phyloP scores from a whole-genome alignment of 2,888 invertebrate genomes.

The Drosophila recens region DNA sequence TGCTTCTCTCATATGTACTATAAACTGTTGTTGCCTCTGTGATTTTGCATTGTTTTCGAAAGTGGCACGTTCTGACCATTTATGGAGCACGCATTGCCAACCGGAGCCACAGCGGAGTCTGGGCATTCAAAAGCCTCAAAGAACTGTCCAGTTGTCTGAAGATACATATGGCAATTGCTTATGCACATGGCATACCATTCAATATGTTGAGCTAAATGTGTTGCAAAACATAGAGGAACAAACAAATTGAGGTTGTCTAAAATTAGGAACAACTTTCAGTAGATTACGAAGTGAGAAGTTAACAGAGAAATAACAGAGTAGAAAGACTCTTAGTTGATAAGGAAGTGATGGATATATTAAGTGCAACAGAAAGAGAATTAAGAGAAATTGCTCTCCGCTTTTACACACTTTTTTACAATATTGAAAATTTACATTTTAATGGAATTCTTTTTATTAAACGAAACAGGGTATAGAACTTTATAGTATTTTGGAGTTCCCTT shows the following conservation, averaged over 20 bases:
- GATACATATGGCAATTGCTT: constrained; percentile 15
- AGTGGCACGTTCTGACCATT: constrained; percentile 73
- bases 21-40: constrained; percentile 10
- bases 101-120: constrained; percentile 14
- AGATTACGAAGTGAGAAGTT: background rate
- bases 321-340: background rate
- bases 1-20: constrained; percentile 6
- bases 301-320: background rate
- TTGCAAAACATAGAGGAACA: constrained; percentile 3
- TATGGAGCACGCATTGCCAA: constrained; percentile 61
- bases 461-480: too few relatives aligned
- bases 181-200: constrained; percentile 12
- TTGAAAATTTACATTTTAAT: too few relatives aligned
- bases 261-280: background rate
- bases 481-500: too few relatives aligned
- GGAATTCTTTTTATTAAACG: too few relatives aligned
- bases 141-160: constrained; percentile 11
- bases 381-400: too few relatives aligned
- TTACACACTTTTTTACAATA: too few relatives aligned
- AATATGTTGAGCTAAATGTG: constrained; percentile 10
- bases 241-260: background rate
- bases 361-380: too few relatives aligned
- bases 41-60: constrained; percentile 69
- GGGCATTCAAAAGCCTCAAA: constrained; percentile 4
- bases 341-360: background rate